Evolutionary conservation across 2,888 invertebrate species (phyloP).

Genomic region (Dasypogon diadema): DNA sequence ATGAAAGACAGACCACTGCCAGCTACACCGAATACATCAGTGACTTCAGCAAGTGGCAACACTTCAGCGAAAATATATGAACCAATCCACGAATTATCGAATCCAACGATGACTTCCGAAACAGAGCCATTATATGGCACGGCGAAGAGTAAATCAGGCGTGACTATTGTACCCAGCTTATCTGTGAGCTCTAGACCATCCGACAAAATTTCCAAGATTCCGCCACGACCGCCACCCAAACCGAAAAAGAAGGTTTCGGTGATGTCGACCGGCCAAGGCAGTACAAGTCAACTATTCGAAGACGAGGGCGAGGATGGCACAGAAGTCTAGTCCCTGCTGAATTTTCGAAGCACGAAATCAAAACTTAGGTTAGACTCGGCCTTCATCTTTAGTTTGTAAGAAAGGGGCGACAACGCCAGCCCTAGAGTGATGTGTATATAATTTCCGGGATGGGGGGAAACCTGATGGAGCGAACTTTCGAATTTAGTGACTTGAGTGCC

Average conservation of each 20-base stretch:
- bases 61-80: constrained; percentile 64
- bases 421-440: constrained; percentile 27
- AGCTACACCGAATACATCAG: constrained; percentile 71
- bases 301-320: constrained; percentile 92
- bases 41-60: constrained; percentile 59
- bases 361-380: constrained; percentile 21
- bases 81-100: constrained; percentile 66
- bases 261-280: constrained; percentile 67
- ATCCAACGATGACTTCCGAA: constrained; percentile 62
- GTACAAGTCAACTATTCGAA: constrained; percentile 82
- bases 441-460: constrained; percentile 41
- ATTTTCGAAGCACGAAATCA: not conserved
- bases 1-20: constrained; percentile 77
- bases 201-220: constrained; percentile 74
- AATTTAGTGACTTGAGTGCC: constrained; percentile 67
- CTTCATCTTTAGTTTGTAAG: constrained; percentile 37
- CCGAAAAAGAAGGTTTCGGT: constrained; percentile 82
- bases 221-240: constrained; percentile 86
- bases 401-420: not conserved
- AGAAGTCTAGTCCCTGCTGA: constrained; percentile 75
- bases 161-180: constrained; percentile 63
- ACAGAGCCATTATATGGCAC: constrained; percentile 66
- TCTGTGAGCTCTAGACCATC: constrained; percentile 38
- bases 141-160: constrained; percentile 62
- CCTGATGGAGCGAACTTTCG: constrained; percentile 55